Conservation (phyloP, 2,113 vertebrate genomes). For the Hemiscyllium ocellatum region DNA sequence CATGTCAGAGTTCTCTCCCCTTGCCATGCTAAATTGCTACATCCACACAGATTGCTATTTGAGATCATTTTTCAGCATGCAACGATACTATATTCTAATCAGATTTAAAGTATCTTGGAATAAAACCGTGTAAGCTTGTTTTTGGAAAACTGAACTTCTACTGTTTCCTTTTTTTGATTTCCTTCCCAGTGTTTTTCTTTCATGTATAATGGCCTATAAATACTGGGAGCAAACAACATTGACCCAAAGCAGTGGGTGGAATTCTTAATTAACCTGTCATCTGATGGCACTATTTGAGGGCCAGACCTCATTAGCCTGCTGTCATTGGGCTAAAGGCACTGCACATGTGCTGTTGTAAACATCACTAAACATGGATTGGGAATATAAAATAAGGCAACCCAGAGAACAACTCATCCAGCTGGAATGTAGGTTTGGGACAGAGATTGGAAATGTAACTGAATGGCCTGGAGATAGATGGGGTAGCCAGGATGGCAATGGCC, state of each 20-base stretch:
- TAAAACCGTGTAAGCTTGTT: not conserved
- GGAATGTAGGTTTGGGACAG: not conserved
- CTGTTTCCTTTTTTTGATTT: not conserved
- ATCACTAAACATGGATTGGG: too few species aligned
- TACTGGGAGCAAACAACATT: not conserved
- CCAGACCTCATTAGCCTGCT: not conserved
- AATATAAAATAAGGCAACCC: not conserved
- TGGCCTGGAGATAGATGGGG: not conserved
- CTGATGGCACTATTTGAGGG: not conserved
- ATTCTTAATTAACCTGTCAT: not conserved
- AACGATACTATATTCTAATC: not conserved
- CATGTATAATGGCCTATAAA: not conserved
- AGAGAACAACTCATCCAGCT: not conserved
- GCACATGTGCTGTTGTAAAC: not conserved
- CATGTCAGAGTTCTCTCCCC: not conserved
- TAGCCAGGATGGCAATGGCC: not conserved
- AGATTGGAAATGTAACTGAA: not conserved
- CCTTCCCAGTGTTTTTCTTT: not conserved
- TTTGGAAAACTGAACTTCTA: not conserved
- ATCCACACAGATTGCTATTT: not conserved
- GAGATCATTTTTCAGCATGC: not conserved
- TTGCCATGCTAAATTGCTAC: not conserved
- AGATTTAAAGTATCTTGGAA: not conserved
- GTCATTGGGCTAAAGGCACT: not conserved
- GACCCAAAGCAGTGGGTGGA: not conserved